These are phyloP conservation scores for Triops cancriformis DNA, from an alignment of 1,140 invertebrate genomes.

Conservation along the genomic window DNA sequence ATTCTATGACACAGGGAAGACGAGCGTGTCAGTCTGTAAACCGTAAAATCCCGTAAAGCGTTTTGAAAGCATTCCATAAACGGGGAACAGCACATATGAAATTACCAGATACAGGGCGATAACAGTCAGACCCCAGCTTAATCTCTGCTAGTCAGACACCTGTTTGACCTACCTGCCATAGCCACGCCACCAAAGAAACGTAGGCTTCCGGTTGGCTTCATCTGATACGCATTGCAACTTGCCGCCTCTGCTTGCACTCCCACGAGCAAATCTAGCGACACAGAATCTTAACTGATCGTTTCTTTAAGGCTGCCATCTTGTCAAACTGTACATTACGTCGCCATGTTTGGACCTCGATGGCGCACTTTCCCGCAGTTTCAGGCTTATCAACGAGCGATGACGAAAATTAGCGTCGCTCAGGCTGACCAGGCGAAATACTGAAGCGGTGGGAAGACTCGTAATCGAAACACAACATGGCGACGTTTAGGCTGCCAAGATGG, in stretches of 20 bases:
- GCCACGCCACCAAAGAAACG: not conserved
- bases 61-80: constrained; percentile 1
- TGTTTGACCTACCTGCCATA: not conserved
- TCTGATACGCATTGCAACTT: not conserved
- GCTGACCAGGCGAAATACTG: no score
- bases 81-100: not conserved
- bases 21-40: not conserved
- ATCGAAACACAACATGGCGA: no score
- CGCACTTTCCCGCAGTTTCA: no score
- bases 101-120: not conserved
- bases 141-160: not conserved
- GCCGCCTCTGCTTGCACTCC: no score
- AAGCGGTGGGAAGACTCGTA: no score
- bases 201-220: not conserved
- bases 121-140: not conserved
- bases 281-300: not conserved
- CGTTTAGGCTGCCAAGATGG: no score
- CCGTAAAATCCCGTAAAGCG: not conserved
- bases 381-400: no score
- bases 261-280: no score
- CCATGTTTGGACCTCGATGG: no score
- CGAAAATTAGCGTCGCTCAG: no score
- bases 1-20: not conserved
- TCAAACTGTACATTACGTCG: no score
- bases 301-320: not conserved